Conservation (phyloP, 2,797 vertebrate species). For the Alca torda region DNA sequence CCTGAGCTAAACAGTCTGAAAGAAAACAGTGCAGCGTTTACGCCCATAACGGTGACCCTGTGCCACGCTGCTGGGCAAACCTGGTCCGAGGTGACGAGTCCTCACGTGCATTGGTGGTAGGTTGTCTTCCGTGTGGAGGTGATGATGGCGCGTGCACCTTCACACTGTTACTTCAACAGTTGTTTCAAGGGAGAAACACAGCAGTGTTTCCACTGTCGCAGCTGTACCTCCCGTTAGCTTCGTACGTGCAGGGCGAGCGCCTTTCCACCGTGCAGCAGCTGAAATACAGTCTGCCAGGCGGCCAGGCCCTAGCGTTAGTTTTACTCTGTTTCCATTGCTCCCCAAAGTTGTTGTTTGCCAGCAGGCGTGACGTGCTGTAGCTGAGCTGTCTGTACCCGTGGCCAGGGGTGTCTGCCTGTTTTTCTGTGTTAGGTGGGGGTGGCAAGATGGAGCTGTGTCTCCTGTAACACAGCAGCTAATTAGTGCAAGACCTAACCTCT, state of each 20-base stretch:
- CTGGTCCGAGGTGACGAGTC: not conserved
- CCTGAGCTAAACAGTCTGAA: not conserved
- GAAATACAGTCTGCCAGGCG: not conserved
- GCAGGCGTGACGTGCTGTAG: not conserved
- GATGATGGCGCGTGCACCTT: not conserved
- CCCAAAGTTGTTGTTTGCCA: not conserved
- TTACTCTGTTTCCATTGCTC: not conserved
- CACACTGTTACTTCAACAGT: rapidly evolving
- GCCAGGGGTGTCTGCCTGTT: not conserved
- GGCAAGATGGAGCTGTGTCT: not conserved
- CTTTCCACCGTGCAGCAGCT: no score
- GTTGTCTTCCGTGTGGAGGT: not conserved
- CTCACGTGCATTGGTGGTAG: not conserved
- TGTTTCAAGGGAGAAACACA: not conserved
- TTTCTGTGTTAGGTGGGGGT: not conserved
- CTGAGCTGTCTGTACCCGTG: not conserved
- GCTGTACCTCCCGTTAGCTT: no score
- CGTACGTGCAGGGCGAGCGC: not conserved
- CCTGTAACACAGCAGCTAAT: not conserved
- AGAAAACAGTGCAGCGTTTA: not conserved
- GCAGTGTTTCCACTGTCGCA: not conserved
- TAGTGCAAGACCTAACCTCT: not conserved
- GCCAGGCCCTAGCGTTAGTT: not conserved
- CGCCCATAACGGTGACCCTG: not conserved
- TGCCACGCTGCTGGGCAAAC: not conserved